phyloP scores from a whole-genome alignment of 2,888 invertebrate species.

The Noctua janthina region DNA sequence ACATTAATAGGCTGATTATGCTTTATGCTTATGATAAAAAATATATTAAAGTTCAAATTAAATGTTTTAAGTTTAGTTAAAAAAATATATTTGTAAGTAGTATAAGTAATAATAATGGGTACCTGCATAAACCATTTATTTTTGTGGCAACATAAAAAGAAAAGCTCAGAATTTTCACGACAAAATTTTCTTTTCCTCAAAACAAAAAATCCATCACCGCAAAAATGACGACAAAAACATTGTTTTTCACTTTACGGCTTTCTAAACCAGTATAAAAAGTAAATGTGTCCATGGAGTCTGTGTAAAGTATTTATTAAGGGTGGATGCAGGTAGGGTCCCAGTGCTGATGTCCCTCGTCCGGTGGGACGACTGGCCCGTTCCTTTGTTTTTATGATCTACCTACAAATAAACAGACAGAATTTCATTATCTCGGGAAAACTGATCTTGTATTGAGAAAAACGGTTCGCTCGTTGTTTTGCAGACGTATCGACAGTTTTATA shows the following conservation, averaged over 20 bases:
- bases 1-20: too few relatives aligned
- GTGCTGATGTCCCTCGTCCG: conserved; percentile 61
- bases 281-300: conserved; percentile 70
- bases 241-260: conserved; percentile 72
- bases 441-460: conserved; percentile 19
- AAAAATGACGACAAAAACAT: conserved; percentile 54
- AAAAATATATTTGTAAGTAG: neutral
- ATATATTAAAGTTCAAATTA: neutral
- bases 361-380: conserved; percentile 71
- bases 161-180: neutral
- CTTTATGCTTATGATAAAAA: too few relatives aligned
- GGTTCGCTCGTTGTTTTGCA: conserved; percentile 4
- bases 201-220: conserved; percentile 15
- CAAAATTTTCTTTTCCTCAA: neutral
- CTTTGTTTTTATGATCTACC: conserved; percentile 75
- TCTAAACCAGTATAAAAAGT: conserved; percentile 72
- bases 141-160: neutral
- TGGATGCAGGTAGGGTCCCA: conserved; percentile 46
- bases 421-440: conserved; percentile 60
- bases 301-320: conserved; percentile 83
- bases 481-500: conserved; percentile 8
- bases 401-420: conserved; percentile 60
- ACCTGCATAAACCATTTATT: neutral
- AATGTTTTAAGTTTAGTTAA: neutral
- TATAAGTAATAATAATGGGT: neutral